Conservation (phyloP, 2,888 invertebrate genomes). For the Elmis aenea region DNA sequence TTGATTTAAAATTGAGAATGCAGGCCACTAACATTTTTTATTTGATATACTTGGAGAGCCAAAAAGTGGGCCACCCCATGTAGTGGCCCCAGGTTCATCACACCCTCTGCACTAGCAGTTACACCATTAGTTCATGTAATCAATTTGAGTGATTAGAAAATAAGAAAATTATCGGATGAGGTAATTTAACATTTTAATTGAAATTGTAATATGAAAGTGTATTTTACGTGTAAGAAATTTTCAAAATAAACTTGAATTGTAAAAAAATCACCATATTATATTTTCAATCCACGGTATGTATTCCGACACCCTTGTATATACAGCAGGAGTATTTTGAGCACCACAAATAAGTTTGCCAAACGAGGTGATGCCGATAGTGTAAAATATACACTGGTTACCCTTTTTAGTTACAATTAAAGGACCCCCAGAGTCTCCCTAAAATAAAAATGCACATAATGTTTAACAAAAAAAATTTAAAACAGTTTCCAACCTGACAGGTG, state of each 20-base stretch:
- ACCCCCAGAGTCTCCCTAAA: conserved; percentile 71
- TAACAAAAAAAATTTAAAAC: conserved; percentile 6
- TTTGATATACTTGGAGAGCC: no score
- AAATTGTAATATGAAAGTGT: no score
- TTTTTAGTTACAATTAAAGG: conserved; percentile 56
- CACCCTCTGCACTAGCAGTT: no score
- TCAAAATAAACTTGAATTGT: background rate
- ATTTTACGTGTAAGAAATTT: no score
- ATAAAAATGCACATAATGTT: conserved; percentile 13
- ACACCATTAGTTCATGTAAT: no score
- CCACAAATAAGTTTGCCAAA: conserved; percentile 56
- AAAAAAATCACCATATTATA: conserved; percentile 48
- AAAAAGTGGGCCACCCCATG: no score
- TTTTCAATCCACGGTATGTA: conserved; percentile 58
- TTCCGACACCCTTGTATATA: conserved; percentile 55
- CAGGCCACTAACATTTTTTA: no score
- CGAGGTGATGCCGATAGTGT: conserved; percentile 56
- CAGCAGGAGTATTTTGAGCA: conserved; percentile 48
- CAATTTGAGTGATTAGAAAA: no score
- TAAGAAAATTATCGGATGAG: no score
- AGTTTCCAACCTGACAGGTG: conserved; percentile 40
- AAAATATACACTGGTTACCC: conserved; percentile 54
- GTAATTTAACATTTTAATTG: no score
- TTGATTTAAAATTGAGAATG: no score
- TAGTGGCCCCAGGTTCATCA: no score